A percentile compares a stretch with the other conserved stretches of the same genome.
Conservation (phyloP, 2,113 vertebrate species). For the Hypanus sabinus region DNA sequence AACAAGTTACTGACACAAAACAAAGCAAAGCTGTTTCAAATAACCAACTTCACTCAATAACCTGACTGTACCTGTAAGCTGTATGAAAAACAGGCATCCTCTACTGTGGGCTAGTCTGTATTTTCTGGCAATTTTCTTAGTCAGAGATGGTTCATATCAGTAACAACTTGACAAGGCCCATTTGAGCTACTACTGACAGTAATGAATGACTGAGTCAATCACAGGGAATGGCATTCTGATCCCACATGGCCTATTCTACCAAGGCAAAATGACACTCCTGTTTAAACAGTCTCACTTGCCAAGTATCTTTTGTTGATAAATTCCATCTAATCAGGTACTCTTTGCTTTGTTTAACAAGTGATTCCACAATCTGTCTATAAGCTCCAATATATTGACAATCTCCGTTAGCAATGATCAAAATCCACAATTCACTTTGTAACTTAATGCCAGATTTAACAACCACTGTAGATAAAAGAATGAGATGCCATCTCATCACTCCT, state of each 20-base stretch:
- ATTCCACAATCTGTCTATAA: not conserved
- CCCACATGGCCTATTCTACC: slow-evolving; percentile 31
- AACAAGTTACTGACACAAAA: not conserved
- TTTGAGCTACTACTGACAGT: slow-evolving; percentile 20
- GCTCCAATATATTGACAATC: not conserved
- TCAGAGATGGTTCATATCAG: slow-evolving; percentile 23
- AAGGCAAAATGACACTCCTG: slow-evolving; percentile 5
- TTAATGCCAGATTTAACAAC: not conserved
- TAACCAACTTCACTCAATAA: not conserved
- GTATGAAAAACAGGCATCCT: slow-evolving; percentile 5
- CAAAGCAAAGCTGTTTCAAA: not conserved
- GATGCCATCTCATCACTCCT: not conserved
- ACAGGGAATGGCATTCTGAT: slow-evolving; percentile 28
- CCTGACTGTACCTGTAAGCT: not conserved
- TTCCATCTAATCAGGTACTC: not conserved
- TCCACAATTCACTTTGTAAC: not conserved
- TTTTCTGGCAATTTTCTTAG: slow-evolving; percentile 10
- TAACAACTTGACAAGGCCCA: slow-evolving; percentile 1
- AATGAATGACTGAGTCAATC: slow-evolving; percentile 22
- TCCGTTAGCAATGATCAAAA: not conserved
- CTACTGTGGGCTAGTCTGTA: slow-evolving; percentile 18
- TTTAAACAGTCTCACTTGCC: not conserved
- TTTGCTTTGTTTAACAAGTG: not conserved
- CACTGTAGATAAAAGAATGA: not conserved
- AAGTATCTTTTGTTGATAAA: not conserved